A percentile compares a stretch with the other conserved stretches of the same genome.
phyloP scores from a whole-genome alignment of 2,797 vertebrate species.

The Pseudotriccus pelzelni region DNA sequence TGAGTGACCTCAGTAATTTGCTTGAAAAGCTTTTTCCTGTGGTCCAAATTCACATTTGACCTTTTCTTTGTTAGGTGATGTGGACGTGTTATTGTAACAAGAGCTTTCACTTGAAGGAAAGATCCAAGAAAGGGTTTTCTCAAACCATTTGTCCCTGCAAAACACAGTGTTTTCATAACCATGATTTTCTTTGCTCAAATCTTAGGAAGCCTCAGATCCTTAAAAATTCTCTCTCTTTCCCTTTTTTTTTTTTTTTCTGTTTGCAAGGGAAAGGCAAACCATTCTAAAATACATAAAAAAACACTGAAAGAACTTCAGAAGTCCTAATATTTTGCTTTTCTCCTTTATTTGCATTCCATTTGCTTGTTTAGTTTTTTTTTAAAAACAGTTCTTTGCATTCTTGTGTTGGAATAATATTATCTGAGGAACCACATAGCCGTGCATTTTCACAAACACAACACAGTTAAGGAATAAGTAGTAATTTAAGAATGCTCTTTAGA shows the following conservation, averaged over 20 bases:
- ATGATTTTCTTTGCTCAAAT: not conserved
- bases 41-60: not conserved
- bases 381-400: not conserved
- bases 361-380: not conserved
- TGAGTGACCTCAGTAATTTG: not conserved
- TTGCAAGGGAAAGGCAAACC: not conserved
- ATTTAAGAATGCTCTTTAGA: constrained; percentile 27
- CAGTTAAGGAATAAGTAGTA: not conserved
- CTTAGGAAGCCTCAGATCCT: not conserved
- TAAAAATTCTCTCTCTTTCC: not conserved
- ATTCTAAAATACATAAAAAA: not conserved
- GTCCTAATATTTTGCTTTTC: constrained; percentile 38
- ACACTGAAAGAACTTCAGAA: constrained; percentile 2
- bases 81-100: not conserved
- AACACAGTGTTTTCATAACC: not conserved
- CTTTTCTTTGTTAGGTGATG: not conserved
- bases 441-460: constrained; percentile 3
- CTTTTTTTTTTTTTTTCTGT: not conserved
- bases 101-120: not conserved
- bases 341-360: constrained; percentile 39
- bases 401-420: not conserved
- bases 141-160: not conserved
- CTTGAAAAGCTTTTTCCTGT: not conserved
- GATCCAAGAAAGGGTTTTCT: not conserved
- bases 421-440: constrained; percentile 9